Base-by-base conservation (phyloP, 2,888 invertebrate genomes). In the Muscina levida region DNA sequence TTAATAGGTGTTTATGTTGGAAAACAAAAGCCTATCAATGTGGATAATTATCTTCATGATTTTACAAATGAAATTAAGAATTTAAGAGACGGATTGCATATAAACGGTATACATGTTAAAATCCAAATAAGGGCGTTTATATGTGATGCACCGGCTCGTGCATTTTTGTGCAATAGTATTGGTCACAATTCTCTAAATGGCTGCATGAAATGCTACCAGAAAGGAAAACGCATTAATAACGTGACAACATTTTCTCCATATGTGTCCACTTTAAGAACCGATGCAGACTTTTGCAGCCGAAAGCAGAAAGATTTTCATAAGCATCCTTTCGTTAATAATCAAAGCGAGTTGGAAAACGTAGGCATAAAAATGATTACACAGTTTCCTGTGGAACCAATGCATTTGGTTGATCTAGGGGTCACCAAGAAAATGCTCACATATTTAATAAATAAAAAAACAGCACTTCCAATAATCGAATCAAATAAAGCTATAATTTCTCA, bases 101-200 rank as follows among this genome's bases (percentile, higher is more conserved):
- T 37, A 8, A 8, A 42, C 15, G 39, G 13, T 19, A 51, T 48
- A 31, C 5, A 17, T 2, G 3, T 53, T 10, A 71, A 71, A 71
- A 26, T 71, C 11, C 4, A 17, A 26, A 19, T 57, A n/a, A 42
- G 31, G 15, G 57, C 71, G 15, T 71, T 71, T 57, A 68, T 68
- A 19, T 68, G 68, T n/a, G 68, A 68, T 22, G 31, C 68, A 19
- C 68, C 68, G 10, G 68, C 57, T 17, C 17, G 71, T n/a, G 13
- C 57, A 22, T 46, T 56, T 26, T 46, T 71, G 15, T 71, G 44
- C 37, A 46, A 37, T n/a, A 44, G 37, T 59, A 46, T 59, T 1
- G 71, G 71, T 1, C 71, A 71, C 8, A 71, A 24, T 13, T 71
- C 57, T 26, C 56, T 71, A 22, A 15, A n/a, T 46, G 51, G 22